Base-by-base conservation (phyloP, 2,113 vertebrate species). In the Neotragus pygmaeus region DNA sequence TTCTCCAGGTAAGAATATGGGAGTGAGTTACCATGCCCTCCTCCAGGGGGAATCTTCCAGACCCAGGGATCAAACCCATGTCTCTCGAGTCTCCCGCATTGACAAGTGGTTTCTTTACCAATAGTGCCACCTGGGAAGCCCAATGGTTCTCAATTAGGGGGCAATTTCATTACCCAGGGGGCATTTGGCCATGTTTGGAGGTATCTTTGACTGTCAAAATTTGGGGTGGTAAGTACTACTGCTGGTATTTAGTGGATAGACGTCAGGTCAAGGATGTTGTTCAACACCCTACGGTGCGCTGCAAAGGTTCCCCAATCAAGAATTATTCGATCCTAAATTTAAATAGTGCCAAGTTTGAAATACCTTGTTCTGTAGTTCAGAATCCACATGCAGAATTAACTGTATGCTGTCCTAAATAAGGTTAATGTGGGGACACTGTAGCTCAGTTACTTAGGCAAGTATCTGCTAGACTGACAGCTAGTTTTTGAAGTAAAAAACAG, bases 261-360 rank as follows among this genome's bases (percentile, higher is more conserved):
- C 9, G 23, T 7, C 13, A 73, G 17, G 27, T n/a, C 64, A 66
- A 4, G 2, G 66, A 8, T 60, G 7, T 2, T 43, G n/a, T 33
- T 86, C 11, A 57, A 0, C 6, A 33, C 30, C 36, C 80, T 45
- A 10, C 2, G 4, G 13, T 14, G 43, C 14, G 1, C 33, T 25
- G 21, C 7, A 39, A 64, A 78, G 1, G 8, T 55, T 30, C 51
- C 7, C 6, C 13, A 80, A 5, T 14, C 28, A 25, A 87, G 28
- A 60, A 43, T 55, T 27, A 23, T 75, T 43, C 10, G 7, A 47
- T 14, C 43, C 62, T 3, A 33, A n/a, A 28, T 57, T 36, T 83
- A 23, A 43, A 13, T 5, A 36, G 55, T 33, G 47, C 57, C 2
- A 4, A 66, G 30, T 43, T 7, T 8, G 51, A 73, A 75, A 75